Percentiles rank a stretch among this genome's conserved stretches.
These are phyloP conservation scores for Magallana ariakensis DNA, from an alignment of 1,140 invertebrate species.

Conservation along the genomic window DNA sequence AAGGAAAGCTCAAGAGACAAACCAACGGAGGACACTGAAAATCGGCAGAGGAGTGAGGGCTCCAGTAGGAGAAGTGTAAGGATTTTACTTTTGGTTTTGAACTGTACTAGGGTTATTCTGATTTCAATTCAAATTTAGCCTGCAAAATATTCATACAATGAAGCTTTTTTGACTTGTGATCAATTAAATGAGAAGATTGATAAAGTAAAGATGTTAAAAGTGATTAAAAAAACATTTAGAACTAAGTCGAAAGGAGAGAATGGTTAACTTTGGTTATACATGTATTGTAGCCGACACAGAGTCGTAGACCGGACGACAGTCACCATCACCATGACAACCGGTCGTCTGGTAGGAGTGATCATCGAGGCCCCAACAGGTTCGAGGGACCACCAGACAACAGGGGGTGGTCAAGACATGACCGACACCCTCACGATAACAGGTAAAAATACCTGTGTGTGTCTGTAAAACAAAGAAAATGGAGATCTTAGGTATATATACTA, in stretches of 20 bases:
- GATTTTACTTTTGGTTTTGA: background rate
- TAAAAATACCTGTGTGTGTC: background rate
- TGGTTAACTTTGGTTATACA: too few relatives aligned
- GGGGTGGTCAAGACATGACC: constrained; percentile 38
- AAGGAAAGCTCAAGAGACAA: background rate
- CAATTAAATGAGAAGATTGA: constrained; percentile 29
- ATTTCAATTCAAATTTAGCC: background rate
- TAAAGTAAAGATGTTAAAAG: constrained; percentile 6
- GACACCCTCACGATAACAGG: background rate
- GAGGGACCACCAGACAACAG: constrained; percentile 43
- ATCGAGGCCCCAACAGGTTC: constrained; percentile 29
- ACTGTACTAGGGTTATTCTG: background rate
- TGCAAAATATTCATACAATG: too few relatives aligned
- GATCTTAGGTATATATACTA: too few relatives aligned
- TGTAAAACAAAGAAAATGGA: background rate
- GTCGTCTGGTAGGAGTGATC: constrained; percentile 52
- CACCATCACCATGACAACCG: constrained; percentile 52
- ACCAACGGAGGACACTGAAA: background rate
- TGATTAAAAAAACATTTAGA: background rate
- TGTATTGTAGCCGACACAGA: background rate
- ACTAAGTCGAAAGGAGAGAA: too few relatives aligned
- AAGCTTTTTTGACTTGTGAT: background rate
- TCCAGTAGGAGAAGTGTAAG: too few relatives aligned
- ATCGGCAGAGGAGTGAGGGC: background rate
- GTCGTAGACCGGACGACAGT: constrained; percentile 30